phyloP scores from a whole-genome alignment of 2,888 invertebrate genomes.

The Drosophila mulleri region DNA sequence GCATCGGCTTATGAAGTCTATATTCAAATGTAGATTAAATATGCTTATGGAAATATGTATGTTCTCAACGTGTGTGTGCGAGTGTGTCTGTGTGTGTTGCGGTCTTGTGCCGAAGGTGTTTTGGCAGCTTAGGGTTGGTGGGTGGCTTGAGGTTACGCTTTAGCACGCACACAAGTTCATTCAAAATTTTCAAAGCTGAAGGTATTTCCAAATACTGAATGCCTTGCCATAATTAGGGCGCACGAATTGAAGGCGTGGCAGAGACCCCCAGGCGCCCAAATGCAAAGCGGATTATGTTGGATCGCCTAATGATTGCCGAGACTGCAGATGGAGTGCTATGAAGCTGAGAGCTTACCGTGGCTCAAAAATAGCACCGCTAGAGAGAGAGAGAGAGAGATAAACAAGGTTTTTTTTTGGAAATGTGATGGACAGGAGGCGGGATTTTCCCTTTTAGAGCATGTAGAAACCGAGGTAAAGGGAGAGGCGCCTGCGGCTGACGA shows the following conservation, averaged over 20 bases:
- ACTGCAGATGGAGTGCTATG: neutral
- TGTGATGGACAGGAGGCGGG: neutral
- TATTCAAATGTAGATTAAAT: conserved; percentile 49
- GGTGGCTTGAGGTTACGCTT: neutral
- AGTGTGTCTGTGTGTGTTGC: neutral
- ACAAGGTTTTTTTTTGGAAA: neutral
- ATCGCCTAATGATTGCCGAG: conserved; percentile 13
- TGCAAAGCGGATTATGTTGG: conserved; percentile 41
- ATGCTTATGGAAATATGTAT: conserved; percentile 2
- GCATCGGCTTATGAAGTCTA: conserved; percentile 28
- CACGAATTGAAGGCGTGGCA: neutral
- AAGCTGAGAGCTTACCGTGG: conserved; percentile 6
- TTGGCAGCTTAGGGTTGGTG: neutral
- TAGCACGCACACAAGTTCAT: conserved; percentile 25
- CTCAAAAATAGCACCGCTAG: conserved; percentile 37
- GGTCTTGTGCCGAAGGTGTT: neutral
- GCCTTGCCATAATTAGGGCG: conserved; percentile 10
- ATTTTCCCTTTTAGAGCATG: neutral
- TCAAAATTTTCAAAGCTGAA: conserved; percentile 22
- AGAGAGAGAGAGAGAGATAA: neutral
- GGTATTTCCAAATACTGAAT: conserved; percentile 35
- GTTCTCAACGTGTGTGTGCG: neutral
- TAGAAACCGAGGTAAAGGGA: neutral
- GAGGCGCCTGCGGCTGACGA: too few species aligned
- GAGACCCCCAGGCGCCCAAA: neutral